Evolutionary conservation across 2,797 vertebrate species (phyloP), one percentile per base, ranked within the genome.

Genomic region (Myotis myotis): DNA sequence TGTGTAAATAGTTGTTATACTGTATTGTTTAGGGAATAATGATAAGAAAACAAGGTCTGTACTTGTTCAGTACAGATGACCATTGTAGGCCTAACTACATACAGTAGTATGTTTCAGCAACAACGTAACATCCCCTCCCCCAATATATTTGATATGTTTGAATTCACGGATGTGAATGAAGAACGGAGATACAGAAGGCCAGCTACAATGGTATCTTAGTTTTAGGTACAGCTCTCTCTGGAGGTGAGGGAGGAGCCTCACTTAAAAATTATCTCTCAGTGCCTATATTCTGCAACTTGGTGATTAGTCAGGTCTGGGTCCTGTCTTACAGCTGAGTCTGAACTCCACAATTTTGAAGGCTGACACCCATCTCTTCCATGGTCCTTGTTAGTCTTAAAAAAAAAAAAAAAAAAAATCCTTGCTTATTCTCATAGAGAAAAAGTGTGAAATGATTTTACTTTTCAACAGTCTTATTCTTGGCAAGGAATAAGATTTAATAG

Each of bases 391-490:
- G 10, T 71, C 38, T 79, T 78, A 36, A n/a, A 49, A 57, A 36
- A 90, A 87, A 82, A 90, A 66, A 92, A 6, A 90, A 66, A 92
- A 38, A 85, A 79, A 74, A 17, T 47, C 23, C 15, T 86, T 87
- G 10, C 68, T 82, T 86, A 64, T 95, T 87, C 79, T 90, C 53
- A 62, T 17, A 36, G 75, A 89, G 51, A 20, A 38, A 91, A 94
- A 95, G 38, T 57, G 60, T 41, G n/a, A 87, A 91, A 68, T 83
- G 41, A 81, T 74, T 84, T 81, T 19, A 90, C 15, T 60, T 17
- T 79, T 93, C 8, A 79, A 49, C n/a, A 92, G n/a, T 53, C 44
- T 78, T 68, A 60, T 68, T 86, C 75, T 93, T 95, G 86, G 82
- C 66, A 93, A 83, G 49, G 38, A 87, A n/a, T 66, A 51, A 64